Base-by-base conservation (phyloP, 2,113 vertebrate species). In the Trematomus loennbergii region DNA sequence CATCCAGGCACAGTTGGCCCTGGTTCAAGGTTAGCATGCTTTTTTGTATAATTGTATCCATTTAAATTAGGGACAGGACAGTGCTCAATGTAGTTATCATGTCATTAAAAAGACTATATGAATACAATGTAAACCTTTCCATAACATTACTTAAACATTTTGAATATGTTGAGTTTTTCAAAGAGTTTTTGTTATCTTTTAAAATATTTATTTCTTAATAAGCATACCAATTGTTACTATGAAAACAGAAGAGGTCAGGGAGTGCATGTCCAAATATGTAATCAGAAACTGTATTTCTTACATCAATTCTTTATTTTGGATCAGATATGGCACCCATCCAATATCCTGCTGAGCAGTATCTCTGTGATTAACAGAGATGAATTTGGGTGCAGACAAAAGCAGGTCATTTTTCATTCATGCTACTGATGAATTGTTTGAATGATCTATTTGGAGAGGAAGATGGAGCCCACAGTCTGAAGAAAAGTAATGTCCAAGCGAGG, bases 1-100 rank as follows among this genome's bases (percentile, higher is more conserved):
- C 74, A 96, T 97, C 72, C 88, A 72, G 63, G 82, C 91, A 36
- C 96, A 96, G n/a, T 81, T 90, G 72, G 88, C 92, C 25, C 79
- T 77, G 25, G 52, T 93, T 54, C 93, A 90, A 96, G 96, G 96
- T 96, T 88, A 16, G 82, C 55, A n/a, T 25, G 18, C 12, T 53
- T 12, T 2, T 70, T 49, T 43, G n/a, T 12, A 52, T 48, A 1
- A 9, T 46, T 40, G 66, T 20, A 18, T 33, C 29, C 18, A 40
- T 17, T 11, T 9, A 18, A 66, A 5, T 3, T 6, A 25, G 5
- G 15, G 3, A 68, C 9, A 13, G 46, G 16, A 6, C 1, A 20
- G 18, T 12, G 22, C 36, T 58, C 18, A 5, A 12, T 60, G 33
- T 59, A 18, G 13, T 76, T 52, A 16, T 16, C 17, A 17, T 9